Base-by-base conservation (phyloP, 2,113 vertebrate species). In the Eptesicus fuscus region DNA sequence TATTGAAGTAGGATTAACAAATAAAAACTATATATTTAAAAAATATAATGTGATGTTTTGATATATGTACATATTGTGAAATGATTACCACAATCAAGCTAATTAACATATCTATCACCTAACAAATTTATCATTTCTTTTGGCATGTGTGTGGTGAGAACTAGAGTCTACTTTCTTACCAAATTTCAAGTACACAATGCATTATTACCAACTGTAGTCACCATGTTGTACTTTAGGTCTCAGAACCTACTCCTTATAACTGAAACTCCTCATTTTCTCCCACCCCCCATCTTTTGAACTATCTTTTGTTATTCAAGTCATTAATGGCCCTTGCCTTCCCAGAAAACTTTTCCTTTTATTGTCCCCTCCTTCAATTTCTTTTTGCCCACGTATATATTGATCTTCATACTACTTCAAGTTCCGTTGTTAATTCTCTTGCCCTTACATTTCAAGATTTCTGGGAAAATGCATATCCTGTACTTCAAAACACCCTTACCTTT, bases 361-460 rank as follows among this genome's bases (percentile, higher is more conserved):
- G 23, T 53, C 2, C 1, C 23, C 61, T 67, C 5, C 2, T 12
- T 69, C 7, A n/a, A 13, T 94, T 85, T 77, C 23, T 95, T 71
- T 91, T 88, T 69, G 49, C 6, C 56, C 47, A 73, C 51, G 59
- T 65, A 53, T 17, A 56, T 90, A 22, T 73, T 82, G 53, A 56
- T 83, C 23, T 88, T 93, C 65, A 79, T 25, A 77, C 32, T 53
- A 18, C n/a, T 78, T 9, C 59, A 71, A 73, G 11, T 82, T 53
- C 22, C 4, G 5, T 23, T 40, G n/a, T 89, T 87, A 79, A 79
- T 78, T 83, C 22, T 71, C 7, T 90, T 42, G 49, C 35, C 3
- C 6, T 83, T 73, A 1, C 83, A 74, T 49, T 91, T 91, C 79
- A 83, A 76, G 17, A 93, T 96, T 86, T 91, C 20, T 83, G n/a